Conservation (phyloP, 2,888 invertebrate genomes). For the Apotomis capreana region DNA sequence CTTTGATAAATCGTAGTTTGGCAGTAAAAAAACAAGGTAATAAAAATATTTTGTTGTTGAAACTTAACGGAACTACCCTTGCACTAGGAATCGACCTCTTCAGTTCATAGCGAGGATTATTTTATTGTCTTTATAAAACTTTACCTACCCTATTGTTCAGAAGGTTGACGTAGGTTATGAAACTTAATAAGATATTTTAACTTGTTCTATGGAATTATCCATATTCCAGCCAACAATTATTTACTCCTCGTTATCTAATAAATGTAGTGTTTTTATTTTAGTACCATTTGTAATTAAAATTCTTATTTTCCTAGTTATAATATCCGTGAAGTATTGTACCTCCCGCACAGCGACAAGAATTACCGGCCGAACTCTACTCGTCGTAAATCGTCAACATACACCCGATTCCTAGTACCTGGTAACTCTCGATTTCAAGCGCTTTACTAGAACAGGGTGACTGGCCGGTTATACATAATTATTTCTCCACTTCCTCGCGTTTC, state of each 20-base stretch:
- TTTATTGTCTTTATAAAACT: too few species aligned
- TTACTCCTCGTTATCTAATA: not conserved
- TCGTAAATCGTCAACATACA: conserved; percentile 4
- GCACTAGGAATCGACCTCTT: too few species aligned
- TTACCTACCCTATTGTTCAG: too few species aligned
- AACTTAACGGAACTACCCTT: not conserved
- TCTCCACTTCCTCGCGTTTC: conserved; percentile 42
- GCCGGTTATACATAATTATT: conserved; percentile 41
- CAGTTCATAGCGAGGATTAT: too few species aligned
- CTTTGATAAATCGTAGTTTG: conserved; percentile 7
- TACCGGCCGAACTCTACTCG: conserved; percentile 1
- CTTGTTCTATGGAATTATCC: too few species aligned
- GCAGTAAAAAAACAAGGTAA: not conserved
- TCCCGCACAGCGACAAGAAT: not conserved
- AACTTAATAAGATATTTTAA: too few species aligned
- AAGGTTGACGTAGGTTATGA: too few species aligned
- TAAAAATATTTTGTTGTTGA: not conserved
- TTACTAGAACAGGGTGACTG: conserved; percentile 38
- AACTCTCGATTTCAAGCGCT: conserved; percentile 38
- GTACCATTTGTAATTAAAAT: too few species aligned
- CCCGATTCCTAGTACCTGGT: conserved; percentile 17
- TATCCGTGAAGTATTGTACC: not conserved
- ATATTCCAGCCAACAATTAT: too few species aligned
- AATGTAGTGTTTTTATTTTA: too few species aligned
- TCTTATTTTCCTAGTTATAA: too few species aligned